Evolutionary conservation across 2,797 vertebrate genomes (phyloP).

Genomic region (Rhadinocentrus ornatus): DNA sequence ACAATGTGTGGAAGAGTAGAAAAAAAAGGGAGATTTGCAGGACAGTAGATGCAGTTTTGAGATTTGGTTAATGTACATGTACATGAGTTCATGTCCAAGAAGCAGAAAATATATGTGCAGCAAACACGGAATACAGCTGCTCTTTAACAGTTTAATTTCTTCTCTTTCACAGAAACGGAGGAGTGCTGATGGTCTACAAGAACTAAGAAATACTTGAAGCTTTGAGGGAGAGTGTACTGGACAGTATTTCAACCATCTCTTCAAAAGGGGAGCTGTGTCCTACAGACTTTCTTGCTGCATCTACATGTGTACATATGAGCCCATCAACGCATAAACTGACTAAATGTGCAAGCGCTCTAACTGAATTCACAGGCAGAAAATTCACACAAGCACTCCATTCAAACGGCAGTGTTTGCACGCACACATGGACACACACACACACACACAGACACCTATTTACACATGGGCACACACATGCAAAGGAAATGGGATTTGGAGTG

Average conservation of each 20-base stretch:
- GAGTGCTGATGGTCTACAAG: constrained; percentile 2
- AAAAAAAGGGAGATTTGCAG: no score
- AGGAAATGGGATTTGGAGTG: constrained; percentile 39
- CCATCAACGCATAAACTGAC: constrained; percentile 4
- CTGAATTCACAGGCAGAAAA: constrained; percentile 19
- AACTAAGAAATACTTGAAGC: constrained; percentile 7
- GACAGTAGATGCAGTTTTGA: no score
- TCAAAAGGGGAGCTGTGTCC: constrained; percentile 19
- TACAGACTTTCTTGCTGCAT: constrained; percentile 3
- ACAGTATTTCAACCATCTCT: constrained; percentile 33
- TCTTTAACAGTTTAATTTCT: background rate
- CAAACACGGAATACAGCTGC: background rate
- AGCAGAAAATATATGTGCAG: background rate
- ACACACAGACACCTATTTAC: constrained; percentile 47
- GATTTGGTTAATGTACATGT: background rate
- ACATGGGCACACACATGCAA: constrained; percentile 29
- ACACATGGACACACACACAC: constrained; percentile 38
- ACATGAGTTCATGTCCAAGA: background rate
- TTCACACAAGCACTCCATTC: constrained; percentile 53
- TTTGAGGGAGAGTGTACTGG: constrained; percentile 33
- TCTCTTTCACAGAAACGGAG: background rate
- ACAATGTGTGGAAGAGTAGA: no score
- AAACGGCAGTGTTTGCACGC: constrained; percentile 35
- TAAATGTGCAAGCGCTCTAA: constrained; percentile 1
- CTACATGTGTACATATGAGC: constrained; percentile 17